Conservation (phyloP, 2,113 vertebrate genomes). For the Origma solitaria region DNA sequence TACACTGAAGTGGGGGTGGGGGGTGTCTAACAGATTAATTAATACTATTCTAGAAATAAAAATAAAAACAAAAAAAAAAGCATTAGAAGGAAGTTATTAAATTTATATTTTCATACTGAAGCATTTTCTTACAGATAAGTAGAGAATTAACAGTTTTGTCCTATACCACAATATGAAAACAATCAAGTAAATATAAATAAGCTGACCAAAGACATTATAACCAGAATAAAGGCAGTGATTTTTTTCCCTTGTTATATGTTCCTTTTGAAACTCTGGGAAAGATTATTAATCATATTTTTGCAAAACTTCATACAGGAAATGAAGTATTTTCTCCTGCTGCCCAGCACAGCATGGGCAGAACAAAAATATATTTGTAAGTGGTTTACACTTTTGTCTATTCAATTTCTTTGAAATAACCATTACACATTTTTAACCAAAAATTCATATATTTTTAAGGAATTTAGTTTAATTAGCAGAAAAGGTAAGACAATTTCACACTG, state of each 20-base stretch:
- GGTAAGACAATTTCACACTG: background rate
- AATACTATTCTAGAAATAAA: background rate
- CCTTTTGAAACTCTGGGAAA: background rate
- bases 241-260: background rate
- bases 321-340: background rate
- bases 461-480: conserved; percentile 15
- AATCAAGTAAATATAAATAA: background rate
- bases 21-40: background rate
- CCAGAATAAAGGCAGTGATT: background rate
- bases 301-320: background rate
- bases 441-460: background rate
- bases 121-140: background rate
- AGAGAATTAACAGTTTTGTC: background rate
- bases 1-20: background rate
- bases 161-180: background rate
- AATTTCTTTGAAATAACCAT: background rate
- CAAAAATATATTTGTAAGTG: background rate
- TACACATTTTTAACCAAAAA: background rate
- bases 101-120: background rate
- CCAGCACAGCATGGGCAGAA: background rate
- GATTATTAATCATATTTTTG: background rate
- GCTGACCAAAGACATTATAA: background rate
- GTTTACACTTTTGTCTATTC: background rate
- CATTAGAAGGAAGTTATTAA: background rate
- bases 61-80: background rate